phyloP scores from a whole-genome alignment of 2,113 vertebrate genomes.

The Mesoclemmys tuberculata region DNA sequence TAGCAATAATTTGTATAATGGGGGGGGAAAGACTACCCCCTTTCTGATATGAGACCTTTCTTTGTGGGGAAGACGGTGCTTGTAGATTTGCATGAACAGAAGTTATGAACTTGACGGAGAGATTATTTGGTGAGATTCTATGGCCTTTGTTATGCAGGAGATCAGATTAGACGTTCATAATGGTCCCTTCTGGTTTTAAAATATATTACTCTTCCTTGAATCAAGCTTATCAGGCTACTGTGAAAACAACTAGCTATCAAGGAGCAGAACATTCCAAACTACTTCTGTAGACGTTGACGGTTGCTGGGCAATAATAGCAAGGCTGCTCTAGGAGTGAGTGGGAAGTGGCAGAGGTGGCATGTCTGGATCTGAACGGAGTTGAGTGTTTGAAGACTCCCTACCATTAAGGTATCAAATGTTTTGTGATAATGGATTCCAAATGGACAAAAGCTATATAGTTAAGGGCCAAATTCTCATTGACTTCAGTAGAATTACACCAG shows the following conservation, averaged over 20 bases:
- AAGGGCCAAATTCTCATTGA: fast-evolving
- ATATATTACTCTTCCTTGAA: background rate
- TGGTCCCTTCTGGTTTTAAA: background rate
- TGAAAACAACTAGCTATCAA: fast-evolving
- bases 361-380: background rate
- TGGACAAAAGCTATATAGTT: fast-evolving
- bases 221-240: background rate
- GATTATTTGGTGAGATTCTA: fast-evolving
- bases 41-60: background rate
- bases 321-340: background rate
- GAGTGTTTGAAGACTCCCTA: background rate
- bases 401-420: background rate
- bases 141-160: background rate
- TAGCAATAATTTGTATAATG: background rate
- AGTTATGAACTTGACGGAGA: background rate
- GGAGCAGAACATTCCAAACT: fast-evolving
- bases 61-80: background rate
- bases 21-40: background rate
- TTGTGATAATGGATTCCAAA: background rate
- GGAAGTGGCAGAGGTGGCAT: fast-evolving
- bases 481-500: fast-evolving
- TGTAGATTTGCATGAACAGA: background rate
- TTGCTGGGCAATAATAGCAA: background rate
- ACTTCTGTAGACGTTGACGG: background rate
- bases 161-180: background rate